Base-by-base conservation (phyloP, 2,113 vertebrate species). In the Vimba vimba region DNA sequence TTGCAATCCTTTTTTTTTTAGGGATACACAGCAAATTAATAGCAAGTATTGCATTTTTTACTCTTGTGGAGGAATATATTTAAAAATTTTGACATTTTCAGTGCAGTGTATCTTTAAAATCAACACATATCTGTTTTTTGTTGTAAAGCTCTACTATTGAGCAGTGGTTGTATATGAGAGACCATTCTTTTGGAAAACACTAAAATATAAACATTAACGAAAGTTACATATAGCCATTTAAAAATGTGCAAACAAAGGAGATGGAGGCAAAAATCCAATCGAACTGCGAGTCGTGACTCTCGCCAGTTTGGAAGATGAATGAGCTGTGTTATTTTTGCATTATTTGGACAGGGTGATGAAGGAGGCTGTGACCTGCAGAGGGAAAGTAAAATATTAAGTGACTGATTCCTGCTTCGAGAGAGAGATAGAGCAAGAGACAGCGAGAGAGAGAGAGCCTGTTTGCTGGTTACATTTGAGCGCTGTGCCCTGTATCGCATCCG, bases 291-390 rank as follows among this genome's bases (percentile, higher is more conserved):
- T 82, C 83, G 25, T 88, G 89, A 89, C 85, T 87, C 52, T 85
- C 77, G 60, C 39, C 82, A 84, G 62, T 90, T 87, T 79, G 25
- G 43, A 86, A 89, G 90, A 91, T 90, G 76, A 91, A 91, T 81
- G 60, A 86, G 19, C 91, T 25, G 88, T 3, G 83, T 91, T 90
- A 91, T 89, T 80, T 86, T 93, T 90, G 74, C 86, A 90, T 93
- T 91, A 89, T 90, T 87, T 89, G 91, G 75, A 86, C 86, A 79
- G 86, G 74, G 78, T 87, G 85, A 91, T 91, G 62, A 59, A 86
- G 86, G 68, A 88, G 59, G 47, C 79, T 83, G 80, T 80, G 86
- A 90, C 88, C 86, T 68, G 74, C 79, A 33, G 76, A 76, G 83
- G 85, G 83, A 87, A 82, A 85, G 81, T 77, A 89, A 81, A 89